phyloP scores from a whole-genome alignment of 2,888 invertebrate species.

The Latrodectus elegans region DNA sequence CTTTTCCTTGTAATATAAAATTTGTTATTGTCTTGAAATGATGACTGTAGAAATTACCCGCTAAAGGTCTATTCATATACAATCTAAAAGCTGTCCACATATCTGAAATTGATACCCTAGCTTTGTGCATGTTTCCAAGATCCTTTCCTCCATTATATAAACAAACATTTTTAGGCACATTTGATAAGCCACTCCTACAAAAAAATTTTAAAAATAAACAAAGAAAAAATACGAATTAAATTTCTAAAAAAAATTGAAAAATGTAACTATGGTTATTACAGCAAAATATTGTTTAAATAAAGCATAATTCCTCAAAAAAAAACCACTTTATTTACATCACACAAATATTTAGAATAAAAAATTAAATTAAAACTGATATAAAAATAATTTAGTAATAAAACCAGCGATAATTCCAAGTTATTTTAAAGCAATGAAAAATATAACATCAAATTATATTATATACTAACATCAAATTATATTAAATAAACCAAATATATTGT shows the following conservation, averaged over 20 bases:
- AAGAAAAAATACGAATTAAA: no score
- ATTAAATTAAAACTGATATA: background rate
- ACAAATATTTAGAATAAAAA: background rate
- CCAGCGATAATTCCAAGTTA: background rate
- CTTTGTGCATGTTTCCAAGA: background rate
- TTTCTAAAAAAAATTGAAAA: no score
- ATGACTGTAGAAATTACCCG: conserved; percentile 75
- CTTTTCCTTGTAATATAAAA: conserved; percentile 73
- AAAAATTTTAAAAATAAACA: background rate
- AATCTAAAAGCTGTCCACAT: conserved; percentile 74
- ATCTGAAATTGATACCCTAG: conserved; percentile 55
- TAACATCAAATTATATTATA: background rate
- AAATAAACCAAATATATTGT: background rate
- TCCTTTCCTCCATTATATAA: conserved; percentile 29
- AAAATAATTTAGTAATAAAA: background rate
- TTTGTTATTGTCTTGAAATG: conserved; percentile 75
- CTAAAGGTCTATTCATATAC: conserved; percentile 73
- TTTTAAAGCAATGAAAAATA: background rate
- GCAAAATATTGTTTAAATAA: no score
- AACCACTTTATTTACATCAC: no score
- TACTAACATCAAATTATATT: background rate
- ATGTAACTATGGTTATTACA: no score
- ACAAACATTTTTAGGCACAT: conserved; percentile 18
- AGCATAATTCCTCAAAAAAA: no score
- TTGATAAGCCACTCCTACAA: conserved; percentile 25